Evolutionary conservation across 35 echinoderm and acorn worm species (phyloP).

Genomic region (Ophioderma brevispina): DNA sequence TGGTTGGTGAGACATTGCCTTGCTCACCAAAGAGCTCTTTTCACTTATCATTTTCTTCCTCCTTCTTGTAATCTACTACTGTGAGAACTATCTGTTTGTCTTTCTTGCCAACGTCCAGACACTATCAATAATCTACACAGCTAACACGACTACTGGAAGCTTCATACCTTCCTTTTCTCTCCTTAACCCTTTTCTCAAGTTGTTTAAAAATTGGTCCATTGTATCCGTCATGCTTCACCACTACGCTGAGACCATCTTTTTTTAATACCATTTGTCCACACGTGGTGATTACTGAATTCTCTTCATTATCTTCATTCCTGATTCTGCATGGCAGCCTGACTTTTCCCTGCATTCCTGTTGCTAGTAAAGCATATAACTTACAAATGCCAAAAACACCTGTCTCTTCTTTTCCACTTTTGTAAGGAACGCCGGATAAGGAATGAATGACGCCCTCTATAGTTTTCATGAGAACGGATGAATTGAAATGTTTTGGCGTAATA

Average conservation of each 20-base stretch:
- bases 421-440: too few relatives aligned
- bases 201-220: neutral
- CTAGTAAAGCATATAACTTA: neutral
- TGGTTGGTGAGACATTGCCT: neutral
- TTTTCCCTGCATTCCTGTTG: neutral
- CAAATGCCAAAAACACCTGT: neutral
- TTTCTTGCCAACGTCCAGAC: slow-evolving; percentile 57
- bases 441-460: too few relatives aligned
- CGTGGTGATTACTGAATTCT: neutral
- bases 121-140: slow-evolving; percentile 57
- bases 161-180: neutral
- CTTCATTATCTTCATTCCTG: neutral
- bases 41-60: slow-evolving; percentile 19
- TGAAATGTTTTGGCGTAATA: too few relatives aligned
- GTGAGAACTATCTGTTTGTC: slow-evolving; percentile 55
- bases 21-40: slow-evolving; percentile 33
- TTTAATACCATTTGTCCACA: neutral
- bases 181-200: neutral
- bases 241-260: neutral
- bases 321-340: slow-evolving; percentile 2
- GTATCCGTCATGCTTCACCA: neutral
- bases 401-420: neutral
- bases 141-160: neutral
- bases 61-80: slow-evolving; percentile 14
- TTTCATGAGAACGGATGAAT: too few relatives aligned